These are phyloP conservation scores for Lepilemur septentrionalis DNA, from an alignment of 2,797 vertebrate genomes.

Conservation along the genomic window DNA sequence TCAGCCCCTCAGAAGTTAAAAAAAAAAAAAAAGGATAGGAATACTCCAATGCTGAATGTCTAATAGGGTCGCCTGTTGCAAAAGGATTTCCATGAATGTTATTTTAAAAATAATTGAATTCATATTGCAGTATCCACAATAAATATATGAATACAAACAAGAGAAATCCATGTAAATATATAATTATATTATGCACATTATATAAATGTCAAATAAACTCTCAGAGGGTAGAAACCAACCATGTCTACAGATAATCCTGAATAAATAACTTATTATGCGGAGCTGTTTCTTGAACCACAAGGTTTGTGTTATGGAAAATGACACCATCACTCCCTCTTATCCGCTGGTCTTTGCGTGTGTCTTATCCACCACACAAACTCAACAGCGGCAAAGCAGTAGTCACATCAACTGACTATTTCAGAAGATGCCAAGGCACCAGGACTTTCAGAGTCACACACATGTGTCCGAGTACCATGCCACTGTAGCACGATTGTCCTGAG, in stretches of 20 bases:
- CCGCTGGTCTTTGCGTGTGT: not conserved
- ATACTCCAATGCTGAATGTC: not conserved
- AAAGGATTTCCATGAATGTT: conserved; percentile 65
- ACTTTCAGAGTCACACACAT: not conserved
- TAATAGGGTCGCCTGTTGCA: not conserved
- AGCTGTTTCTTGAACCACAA: conserved; percentile 52
- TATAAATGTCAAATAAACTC: conserved; percentile 78
- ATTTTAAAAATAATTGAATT: conserved; percentile 68
- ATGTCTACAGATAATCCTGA: conserved; percentile 73
- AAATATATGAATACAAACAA: conserved; percentile 78
- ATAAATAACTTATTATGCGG: conserved; percentile 67
- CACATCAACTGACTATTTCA: not conserved
- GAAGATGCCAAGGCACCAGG: not conserved
- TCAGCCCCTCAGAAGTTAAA: not conserved
- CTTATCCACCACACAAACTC: not conserved
- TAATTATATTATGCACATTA: conserved; percentile 77
- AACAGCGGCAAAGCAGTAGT: not conserved
- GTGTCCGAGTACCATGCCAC: not conserved
- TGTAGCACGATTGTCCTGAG: too few relatives aligned
- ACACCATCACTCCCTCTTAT: not conserved
- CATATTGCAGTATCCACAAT: conserved; percentile 51
- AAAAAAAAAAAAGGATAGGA: not conserved
- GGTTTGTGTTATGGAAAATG: conserved; percentile 44
- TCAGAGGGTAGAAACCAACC: conserved; percentile 67
- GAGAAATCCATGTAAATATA: conserved; percentile 74